These are phyloP conservation scores for Macrosiphum euphorbiae DNA, from an alignment of 2,888 invertebrate species.

Conservation along the genomic window DNA sequence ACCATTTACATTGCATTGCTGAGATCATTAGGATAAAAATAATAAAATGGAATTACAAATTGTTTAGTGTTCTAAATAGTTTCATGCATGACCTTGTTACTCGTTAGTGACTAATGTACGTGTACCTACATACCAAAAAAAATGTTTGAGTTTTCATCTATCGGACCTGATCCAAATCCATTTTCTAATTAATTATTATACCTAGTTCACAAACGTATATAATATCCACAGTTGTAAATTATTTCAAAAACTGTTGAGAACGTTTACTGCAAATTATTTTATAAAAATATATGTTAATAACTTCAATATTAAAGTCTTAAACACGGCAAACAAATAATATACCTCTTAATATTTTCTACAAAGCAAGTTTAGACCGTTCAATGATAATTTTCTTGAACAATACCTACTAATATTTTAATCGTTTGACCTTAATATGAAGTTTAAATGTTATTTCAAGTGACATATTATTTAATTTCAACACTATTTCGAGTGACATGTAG, in stretches of 20 bases:
- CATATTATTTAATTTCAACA: background rate
- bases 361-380: background rate
- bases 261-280: background rate
- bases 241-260: background rate
- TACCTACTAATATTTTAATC: background rate
- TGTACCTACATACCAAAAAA: background rate
- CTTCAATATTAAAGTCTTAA: background rate
- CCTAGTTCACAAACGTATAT: background rate
- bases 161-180: background rate
- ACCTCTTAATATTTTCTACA: background rate
- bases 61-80: constrained; percentile 35
- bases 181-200: background rate
- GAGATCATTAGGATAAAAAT: background rate
- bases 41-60: constrained; percentile 25
- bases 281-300: background rate
- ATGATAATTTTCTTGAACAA: background rate
- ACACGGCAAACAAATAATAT: background rate
- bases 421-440: background rate
- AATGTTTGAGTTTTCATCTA: background rate
- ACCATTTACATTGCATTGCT: background rate
- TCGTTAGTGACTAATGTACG: background rate
- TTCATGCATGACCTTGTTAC: constrained; percentile 36
- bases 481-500: background rate
- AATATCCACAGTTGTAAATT: background rate
- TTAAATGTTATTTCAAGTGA: background rate